Percentiles rank a stretch among this genome's conserved stretches.
phyloP scores from a whole-genome alignment of 2,113 vertebrate genomes.

The Piprites chloris region DNA sequence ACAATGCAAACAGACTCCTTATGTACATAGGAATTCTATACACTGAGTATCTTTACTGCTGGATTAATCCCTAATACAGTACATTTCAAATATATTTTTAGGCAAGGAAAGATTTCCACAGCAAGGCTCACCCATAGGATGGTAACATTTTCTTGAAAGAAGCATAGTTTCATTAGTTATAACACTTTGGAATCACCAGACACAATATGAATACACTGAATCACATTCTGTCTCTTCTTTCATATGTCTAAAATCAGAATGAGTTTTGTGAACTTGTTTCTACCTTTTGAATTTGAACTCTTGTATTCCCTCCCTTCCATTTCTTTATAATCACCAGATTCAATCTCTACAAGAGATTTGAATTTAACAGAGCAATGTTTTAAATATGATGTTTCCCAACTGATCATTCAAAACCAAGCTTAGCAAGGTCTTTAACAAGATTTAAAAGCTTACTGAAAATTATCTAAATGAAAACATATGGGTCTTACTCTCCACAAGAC shows the following conservation, averaged over 20 bases:
- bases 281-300: background rate
- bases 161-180: background rate
- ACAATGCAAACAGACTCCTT: background rate
- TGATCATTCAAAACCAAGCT: slow-evolving; percentile 4
- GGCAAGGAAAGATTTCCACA: background rate
- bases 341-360: background rate
- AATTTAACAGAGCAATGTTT: background rate
- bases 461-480: slow-evolving; percentile 25
- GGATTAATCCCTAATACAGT: background rate
- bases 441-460: slow-evolving; percentile 38
- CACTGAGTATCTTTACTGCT: background rate
- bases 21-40: background rate
- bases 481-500: background rate
- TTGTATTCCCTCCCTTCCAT: background rate
- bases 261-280: background rate
- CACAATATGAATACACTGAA: background rate
- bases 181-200: background rate
- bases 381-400: slow-evolving; percentile 3
- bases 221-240: background rate
- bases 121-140: background rate
- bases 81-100: background rate
- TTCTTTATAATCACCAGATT: background rate
- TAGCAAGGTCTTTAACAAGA: slow-evolving; percentile 17
- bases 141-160: background rate
- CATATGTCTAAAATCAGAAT: background rate